phyloP scores from a whole-genome alignment of 2,888 invertebrate genomes.

The Harpagoxenus sublaevis region DNA sequence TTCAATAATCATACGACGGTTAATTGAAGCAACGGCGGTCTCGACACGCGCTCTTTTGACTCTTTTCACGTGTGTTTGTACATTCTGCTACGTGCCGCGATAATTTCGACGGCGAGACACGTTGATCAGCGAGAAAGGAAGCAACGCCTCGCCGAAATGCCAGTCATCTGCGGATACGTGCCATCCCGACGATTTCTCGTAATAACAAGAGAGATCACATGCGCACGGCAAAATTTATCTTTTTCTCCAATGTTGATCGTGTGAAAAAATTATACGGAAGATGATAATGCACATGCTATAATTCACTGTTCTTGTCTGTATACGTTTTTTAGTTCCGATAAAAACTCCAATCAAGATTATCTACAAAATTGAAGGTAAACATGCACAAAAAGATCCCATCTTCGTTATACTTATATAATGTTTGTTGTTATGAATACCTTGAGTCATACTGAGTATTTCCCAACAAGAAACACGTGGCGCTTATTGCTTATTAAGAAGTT shows the following conservation, averaged over 20 bases:
- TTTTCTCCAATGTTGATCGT: too few species aligned
- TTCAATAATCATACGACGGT: neutral
- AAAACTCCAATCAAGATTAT: neutral
- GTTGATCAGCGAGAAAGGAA: constrained; percentile 10
- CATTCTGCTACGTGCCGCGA: constrained; percentile 57
- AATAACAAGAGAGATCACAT: constrained; percentile 16
- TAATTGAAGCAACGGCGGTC: constrained; percentile 27
- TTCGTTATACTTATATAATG: too few species aligned
- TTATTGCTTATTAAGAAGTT: too few species aligned
- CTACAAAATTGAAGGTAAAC: too few species aligned
- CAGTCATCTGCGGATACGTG: neutral
- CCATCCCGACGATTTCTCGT: neutral
- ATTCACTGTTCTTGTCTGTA: neutral
- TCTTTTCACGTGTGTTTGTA: constrained; percentile 64
- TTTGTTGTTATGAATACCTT: too few species aligned
- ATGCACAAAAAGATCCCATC: too few species aligned
- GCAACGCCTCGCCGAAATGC: neutral
- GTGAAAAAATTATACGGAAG: constrained; percentile 10
- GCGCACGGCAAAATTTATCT: neutral
- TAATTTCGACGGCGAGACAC: constrained; percentile 53
- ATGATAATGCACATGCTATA: neutral
- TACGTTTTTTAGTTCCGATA: neutral
- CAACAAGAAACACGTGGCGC: too few species aligned
- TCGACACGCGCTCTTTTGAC: constrained; percentile 62
- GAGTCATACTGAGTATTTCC: too few species aligned